Evolutionary conservation across 2,113 vertebrate genomes (phyloP).

Genomic region (Oxyruncus cristatus): DNA sequence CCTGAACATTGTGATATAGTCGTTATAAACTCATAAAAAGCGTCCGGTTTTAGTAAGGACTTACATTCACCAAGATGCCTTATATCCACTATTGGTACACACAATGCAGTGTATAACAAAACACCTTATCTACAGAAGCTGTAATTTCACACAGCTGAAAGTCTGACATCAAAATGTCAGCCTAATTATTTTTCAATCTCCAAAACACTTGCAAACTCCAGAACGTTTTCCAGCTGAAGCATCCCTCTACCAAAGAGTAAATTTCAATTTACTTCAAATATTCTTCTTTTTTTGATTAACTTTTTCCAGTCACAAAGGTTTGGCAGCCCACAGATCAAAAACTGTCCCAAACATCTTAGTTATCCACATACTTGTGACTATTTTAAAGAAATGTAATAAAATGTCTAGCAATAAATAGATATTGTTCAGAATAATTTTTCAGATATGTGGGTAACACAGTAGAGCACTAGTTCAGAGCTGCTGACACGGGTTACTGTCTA

Average conservation of each 20-base stretch:
- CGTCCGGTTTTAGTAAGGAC: neutral
- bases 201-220: neutral
- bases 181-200: neutral
- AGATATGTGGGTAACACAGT: neutral
- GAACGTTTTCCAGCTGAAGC: neutral
- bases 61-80: neutral
- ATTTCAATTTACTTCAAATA: neutral
- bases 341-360: neutral
- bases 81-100: neutral
- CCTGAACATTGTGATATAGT: neutral
- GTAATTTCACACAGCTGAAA: neutral
- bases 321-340: neutral
- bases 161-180: neutral
- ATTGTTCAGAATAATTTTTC: neutral
- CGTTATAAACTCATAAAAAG: neutral
- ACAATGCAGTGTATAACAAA: neutral
- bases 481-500: neutral
- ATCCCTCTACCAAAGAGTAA: neutral
- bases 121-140: neutral
- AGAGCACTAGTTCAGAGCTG: neutral
- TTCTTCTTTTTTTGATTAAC: neutral
- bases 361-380: neutral
- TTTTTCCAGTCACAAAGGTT: neutral
- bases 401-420: neutral
- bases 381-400: neutral